Conservation (phyloP, 1,140 invertebrate species). For the Tribolium castaneum region DNA sequence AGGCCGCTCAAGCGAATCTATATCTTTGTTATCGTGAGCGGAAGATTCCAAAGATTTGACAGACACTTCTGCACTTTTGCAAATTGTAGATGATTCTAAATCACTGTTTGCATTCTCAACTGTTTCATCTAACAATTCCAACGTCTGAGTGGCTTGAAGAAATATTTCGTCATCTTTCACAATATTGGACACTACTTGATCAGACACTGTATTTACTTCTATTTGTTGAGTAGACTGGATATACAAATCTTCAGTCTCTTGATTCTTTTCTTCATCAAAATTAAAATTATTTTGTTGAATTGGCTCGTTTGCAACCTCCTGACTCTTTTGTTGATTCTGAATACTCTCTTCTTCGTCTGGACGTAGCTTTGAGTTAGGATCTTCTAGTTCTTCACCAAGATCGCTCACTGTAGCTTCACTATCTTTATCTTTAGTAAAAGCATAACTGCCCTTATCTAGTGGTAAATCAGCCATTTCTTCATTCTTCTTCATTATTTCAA, state of each 20-base stretch:
- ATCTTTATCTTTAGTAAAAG: not conserved
- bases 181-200: not conserved
- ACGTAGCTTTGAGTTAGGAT: not conserved
- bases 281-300: constrained; percentile 16
- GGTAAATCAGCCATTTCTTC: not conserved
- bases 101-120: no score
- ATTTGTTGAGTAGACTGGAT: constrained; percentile 48
- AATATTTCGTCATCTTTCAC: not conserved
- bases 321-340: no score
- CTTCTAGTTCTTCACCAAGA: not conserved
- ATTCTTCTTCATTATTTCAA: not conserved
- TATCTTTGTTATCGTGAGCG: no score
- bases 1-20: no score
- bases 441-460: not conserved
- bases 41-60: no score
- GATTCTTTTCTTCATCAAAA: constrained; percentile 3
- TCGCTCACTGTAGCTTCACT: not conserved
- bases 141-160: constrained; percentile 9
- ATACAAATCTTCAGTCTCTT: constrained; percentile 43
- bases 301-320: not conserved
- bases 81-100: no score
- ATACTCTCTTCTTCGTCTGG: no score
- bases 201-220: not conserved
- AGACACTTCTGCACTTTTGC: no score
- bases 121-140: not conserved